Conservation (phyloP, 2,797 vertebrate species). For the Rhabdophis nuchalis region DNA sequence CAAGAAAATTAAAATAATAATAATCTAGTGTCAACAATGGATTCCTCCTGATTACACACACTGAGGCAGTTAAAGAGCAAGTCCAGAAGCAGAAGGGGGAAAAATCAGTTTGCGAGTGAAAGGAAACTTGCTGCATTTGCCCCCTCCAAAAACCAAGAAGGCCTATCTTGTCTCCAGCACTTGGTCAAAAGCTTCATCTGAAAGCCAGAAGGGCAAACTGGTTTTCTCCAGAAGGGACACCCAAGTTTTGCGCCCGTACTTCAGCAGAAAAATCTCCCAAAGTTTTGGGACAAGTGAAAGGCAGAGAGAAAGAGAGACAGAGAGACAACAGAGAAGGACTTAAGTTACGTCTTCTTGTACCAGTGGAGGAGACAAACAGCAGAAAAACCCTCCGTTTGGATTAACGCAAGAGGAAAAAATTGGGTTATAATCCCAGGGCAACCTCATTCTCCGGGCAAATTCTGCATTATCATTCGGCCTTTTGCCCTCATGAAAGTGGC, state of each 20-base stretch:
- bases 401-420: neutral
- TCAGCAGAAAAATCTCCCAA: neutral
- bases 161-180: neutral
- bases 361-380: neutral
- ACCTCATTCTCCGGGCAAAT: neutral
- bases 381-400: neutral
- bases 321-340: too few species aligned
- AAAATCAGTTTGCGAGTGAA: neutral
- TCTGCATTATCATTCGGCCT: neutral
- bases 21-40: neutral
- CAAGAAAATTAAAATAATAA: neutral
- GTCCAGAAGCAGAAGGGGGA: neutral
- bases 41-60: neutral
- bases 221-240: neutral
- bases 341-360: neutral
- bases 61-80: neutral
- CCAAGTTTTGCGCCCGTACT: neutral
- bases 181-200: neutral
- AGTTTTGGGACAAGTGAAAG: too few species aligned
- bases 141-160: too few species aligned
- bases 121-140: too few species aligned
- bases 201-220: neutral
- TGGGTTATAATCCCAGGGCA: neutral
- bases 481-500: neutral
- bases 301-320: neutral